A percentile compares a stretch with the other conserved stretches of the same genome.
Evolutionary conservation across 1,140 invertebrate species (phyloP).

Genomic region (Cryptotermes secundus): DNA sequence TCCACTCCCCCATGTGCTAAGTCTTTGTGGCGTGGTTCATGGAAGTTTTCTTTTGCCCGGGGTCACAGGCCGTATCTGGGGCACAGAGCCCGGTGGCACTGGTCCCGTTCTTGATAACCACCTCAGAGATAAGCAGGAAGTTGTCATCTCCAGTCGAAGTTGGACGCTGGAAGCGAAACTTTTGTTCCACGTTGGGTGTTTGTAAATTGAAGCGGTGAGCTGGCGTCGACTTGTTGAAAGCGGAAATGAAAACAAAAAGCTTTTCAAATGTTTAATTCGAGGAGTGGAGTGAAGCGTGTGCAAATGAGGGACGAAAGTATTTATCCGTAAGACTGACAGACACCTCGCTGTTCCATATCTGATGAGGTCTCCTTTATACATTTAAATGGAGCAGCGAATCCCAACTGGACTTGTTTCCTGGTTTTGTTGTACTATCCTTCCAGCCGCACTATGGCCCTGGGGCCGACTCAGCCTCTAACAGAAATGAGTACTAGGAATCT

Average conservation of each 20-base stretch:
- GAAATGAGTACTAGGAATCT: too few species aligned
- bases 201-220: not conserved
- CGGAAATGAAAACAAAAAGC: not conserved
- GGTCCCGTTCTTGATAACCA: not conserved
- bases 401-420: not conserved
- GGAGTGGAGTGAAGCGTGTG: not conserved
- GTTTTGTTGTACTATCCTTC: not conserved
- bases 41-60: not conserved
- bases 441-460: too few species aligned
- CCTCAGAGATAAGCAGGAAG: not conserved
- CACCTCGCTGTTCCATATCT: too few species aligned
- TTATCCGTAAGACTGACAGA: too few species aligned
- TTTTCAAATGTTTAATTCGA: not conserved
- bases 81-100: not conserved
- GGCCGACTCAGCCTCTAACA: too few species aligned
- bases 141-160: not conserved
- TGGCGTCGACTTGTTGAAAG: not conserved
- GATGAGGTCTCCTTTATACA: too few species aligned
- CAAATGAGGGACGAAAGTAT: not conserved
- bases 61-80: not conserved
- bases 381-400: too few species aligned
- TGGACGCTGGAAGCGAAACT: not conserved
- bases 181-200: not conserved
- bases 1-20: too few species aligned
- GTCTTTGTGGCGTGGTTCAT: too few species aligned